A percentile compares a stretch with the other conserved stretches of the same genome.
These are phyloP conservation scores for Progne subis DNA, from an alignment of 2,113 vertebrate genomes.

Conservation along the genomic window DNA sequence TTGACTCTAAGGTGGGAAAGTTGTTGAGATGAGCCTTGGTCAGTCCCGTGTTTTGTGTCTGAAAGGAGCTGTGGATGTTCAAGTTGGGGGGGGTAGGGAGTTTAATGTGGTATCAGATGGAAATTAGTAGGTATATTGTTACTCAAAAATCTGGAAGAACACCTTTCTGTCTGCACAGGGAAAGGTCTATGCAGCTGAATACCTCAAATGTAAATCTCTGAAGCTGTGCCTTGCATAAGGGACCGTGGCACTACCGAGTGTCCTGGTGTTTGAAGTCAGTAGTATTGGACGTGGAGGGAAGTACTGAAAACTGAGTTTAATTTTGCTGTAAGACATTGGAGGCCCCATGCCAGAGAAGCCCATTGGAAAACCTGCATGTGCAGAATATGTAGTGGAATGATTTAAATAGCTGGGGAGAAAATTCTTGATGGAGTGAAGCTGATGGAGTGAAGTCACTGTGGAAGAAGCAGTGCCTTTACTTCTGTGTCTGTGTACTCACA, in stretches of 20 bases:
- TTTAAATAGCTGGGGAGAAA: not conserved
- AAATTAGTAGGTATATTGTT: not conserved
- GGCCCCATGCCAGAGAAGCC: not conserved
- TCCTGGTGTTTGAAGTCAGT: not conserved
- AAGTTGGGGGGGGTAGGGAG: not conserved
- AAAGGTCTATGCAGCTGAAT: not conserved
- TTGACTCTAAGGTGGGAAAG: not conserved
- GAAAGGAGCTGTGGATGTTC: not conserved
- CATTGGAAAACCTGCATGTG: not conserved
- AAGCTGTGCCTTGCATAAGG: not conserved
- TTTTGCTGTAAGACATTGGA: not conserved
- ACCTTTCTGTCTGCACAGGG: not conserved
- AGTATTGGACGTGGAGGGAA: not conserved
- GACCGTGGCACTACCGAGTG: fast-evolving
- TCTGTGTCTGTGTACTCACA: fast-evolving
- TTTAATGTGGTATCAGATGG: not conserved
- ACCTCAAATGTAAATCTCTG: not conserved
- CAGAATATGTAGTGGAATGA: not conserved
- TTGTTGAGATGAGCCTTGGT: not conserved
- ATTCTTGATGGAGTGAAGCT: not conserved
- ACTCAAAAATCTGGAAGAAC: not conserved
- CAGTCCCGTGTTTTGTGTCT: not conserved
- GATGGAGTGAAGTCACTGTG: not conserved
- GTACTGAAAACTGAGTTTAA: not conserved
- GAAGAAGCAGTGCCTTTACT: not conserved